These are phyloP conservation scores for Oxycera nigricornis DNA, from an alignment of 2,888 invertebrate genomes.

Conservation along the genomic window DNA sequence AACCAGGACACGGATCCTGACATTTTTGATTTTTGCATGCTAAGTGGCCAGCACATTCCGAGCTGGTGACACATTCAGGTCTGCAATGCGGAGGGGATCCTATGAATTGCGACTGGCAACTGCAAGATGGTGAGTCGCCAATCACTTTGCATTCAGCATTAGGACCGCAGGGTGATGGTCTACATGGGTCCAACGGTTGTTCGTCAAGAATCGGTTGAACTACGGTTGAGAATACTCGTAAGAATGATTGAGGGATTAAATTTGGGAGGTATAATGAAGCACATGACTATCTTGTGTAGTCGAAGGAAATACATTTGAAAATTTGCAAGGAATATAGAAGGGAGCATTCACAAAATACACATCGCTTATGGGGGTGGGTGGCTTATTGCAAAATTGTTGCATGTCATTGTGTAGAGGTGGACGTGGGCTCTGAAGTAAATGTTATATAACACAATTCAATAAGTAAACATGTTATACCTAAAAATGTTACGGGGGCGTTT, in stretches of 20 bases:
- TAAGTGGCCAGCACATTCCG: constrained; percentile 72
- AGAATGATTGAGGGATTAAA: not conserved
- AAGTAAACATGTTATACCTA: no score
- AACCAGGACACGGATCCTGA: constrained; percentile 74
- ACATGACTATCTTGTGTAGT: not conserved
- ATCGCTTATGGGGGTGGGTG: no score
- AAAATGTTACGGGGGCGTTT: no score
- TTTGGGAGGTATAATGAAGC: not conserved
- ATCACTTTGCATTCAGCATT: constrained; percentile 66
- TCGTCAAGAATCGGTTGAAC: constrained; percentile 53
- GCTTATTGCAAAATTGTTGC: no score
- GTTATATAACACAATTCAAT: no score
- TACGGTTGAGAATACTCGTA: constrained; percentile 42
- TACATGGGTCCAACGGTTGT: constrained; percentile 61
- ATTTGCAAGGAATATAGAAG: no score
- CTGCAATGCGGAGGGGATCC: constrained; percentile 74
- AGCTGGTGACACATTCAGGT: constrained; percentile 80
- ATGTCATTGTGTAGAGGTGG: no score
- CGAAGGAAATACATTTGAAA: no score
- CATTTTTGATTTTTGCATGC: constrained; percentile 80
- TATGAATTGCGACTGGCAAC: constrained; percentile 71
- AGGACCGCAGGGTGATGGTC: constrained; percentile 65
- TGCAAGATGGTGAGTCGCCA: constrained; percentile 74
- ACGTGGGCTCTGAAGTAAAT: no score
- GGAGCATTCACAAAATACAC: no score